These are phyloP conservation scores for Atta texana DNA, from an alignment of 1,140 invertebrate genomes.

Conservation along the genomic window DNA sequence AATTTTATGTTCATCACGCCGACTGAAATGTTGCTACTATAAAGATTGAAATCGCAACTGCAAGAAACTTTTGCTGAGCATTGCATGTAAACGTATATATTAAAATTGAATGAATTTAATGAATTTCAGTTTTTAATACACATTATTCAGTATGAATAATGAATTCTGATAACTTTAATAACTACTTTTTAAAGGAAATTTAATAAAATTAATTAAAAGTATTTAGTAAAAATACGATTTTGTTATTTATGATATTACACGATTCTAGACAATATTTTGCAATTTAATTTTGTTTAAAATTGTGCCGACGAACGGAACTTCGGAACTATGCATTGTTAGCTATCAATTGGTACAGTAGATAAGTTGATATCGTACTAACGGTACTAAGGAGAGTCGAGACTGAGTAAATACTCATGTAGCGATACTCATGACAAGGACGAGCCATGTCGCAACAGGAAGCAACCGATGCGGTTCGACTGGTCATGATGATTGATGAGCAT, in stretches of 20 bases:
- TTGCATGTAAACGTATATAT: not conserved
- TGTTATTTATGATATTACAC: slow-evolving; percentile 3
- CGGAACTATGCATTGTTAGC: slow-evolving; percentile 35
- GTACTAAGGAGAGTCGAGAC: slow-evolving; percentile 53
- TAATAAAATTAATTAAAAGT: not conserved
- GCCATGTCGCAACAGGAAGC: slow-evolving; percentile 30
- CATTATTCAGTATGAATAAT: not conserved
- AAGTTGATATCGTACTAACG: slow-evolving; percentile 72
- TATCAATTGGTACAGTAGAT: slow-evolving; percentile 58
- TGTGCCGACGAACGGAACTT: slow-evolving; percentile 42
- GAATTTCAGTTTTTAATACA: not conserved
- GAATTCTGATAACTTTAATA: not conserved
- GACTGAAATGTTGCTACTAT: not conserved
- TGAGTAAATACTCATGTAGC: slow-evolving; percentile 70
- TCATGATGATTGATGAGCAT: slow-evolving; percentile 55
- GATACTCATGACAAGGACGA: slow-evolving; percentile 68
- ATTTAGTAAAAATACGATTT: not conserved
- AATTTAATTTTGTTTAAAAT: slow-evolving; percentile 14
- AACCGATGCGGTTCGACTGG: slow-evolving; percentile 10
- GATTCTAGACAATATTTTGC: not conserved
- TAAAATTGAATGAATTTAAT: slow-evolving; percentile 9
- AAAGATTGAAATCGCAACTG: not conserved
- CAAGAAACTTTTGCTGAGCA: not conserved
- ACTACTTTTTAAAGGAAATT: not conserved
- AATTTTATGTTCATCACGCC: not conserved